Conservation (phyloP, 2,888 invertebrate species). For the Acrocyrtus sp. region DNA sequence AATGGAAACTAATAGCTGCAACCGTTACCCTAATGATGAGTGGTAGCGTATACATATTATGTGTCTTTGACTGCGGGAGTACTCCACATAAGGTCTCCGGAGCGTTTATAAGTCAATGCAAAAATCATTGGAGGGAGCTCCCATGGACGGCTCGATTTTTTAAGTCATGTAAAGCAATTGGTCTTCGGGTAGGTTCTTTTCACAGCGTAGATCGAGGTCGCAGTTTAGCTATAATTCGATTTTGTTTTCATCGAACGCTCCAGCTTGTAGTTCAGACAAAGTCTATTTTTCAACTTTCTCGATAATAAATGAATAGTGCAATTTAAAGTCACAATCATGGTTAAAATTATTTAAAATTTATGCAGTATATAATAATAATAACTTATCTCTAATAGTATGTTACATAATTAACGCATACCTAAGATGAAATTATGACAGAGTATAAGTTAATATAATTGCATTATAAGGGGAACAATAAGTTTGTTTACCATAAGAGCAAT, state of each 20-base stretch:
- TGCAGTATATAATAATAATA: too few relatives aligned
- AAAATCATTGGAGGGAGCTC: too few relatives aligned
- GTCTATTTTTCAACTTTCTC: too few relatives aligned
- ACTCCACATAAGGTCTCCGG: background rate
- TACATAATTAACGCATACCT: too few relatives aligned
- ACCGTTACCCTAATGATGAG: background rate
- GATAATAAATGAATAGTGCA: too few relatives aligned
- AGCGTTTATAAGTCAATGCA: background rate
- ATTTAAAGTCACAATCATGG: too few relatives aligned
- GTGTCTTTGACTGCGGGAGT: background rate
- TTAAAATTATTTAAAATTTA: too few relatives aligned
- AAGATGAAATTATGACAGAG: too few relatives aligned
- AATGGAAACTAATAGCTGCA: background rate
- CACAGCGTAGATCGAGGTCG: background rate
- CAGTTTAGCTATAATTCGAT: background rate
- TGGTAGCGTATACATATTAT: background rate
- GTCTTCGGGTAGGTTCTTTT: background rate
- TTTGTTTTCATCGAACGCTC: background rate
- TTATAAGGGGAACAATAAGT: too few relatives aligned
- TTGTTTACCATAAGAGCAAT: constrained; percentile 7
- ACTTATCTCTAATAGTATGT: too few relatives aligned
- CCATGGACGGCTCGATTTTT: too few relatives aligned
- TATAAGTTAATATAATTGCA: too few relatives aligned
- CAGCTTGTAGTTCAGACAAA: background rate
- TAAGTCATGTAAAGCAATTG: background rate